Evolutionary conservation across 2,113 vertebrate genomes (phyloP).

Genomic region (Triplophysa tibetana): DNA sequence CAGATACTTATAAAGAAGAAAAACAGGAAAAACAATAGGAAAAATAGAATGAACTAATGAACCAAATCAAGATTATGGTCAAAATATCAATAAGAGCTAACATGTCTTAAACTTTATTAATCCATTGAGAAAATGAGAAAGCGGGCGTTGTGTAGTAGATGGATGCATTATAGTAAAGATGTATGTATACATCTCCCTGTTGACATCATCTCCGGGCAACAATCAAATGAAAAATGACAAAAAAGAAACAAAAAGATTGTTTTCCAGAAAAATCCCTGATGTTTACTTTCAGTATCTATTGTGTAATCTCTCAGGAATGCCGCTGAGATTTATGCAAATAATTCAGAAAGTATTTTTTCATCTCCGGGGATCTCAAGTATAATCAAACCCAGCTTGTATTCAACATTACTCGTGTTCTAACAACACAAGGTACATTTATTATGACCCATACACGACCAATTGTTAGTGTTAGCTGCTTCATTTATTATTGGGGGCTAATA

Average conservation of each 20-base stretch:
- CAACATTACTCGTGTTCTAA: constrained; percentile 1
- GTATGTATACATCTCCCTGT: not conserved
- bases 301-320: not conserved
- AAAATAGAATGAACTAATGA: not conserved
- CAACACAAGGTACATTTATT: constrained; percentile 2
- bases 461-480: not conserved
- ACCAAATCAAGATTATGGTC: not conserved
- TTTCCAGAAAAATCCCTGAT: constrained; percentile 1
- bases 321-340: not conserved
- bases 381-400: constrained; percentile 11
- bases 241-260: constrained; percentile 8
- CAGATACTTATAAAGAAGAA: not conserved
- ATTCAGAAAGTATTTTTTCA: not conserved
- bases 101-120: not conserved
- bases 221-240: not conserved
- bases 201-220: not conserved
- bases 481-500: not conserved
- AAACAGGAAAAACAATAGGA: not conserved
- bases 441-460: not conserved
- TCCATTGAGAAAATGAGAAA: not conserved
- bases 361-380: not conserved
- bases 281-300: not conserved
- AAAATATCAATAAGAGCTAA: constrained; percentile 1
- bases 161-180: not conserved
- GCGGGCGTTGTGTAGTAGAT: not conserved